These are phyloP conservation scores for Micrastur ruficollis DNA, from an alignment of 2,797 vertebrate genomes.

Conservation along the genomic window DNA sequence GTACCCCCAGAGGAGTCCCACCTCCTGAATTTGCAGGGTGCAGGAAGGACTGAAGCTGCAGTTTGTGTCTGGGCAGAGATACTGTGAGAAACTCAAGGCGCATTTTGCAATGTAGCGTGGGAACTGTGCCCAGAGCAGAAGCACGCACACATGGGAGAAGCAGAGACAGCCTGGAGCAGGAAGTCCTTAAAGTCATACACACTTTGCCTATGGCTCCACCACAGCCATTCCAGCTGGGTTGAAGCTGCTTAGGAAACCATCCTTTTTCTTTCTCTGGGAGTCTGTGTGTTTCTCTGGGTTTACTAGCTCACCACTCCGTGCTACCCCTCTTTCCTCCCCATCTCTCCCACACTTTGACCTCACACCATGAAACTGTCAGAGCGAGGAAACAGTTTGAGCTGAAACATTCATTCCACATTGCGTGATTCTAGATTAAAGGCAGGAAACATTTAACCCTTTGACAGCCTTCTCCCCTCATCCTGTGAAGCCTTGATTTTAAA, in stretches of 20 bases:
- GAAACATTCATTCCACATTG: constrained; percentile 63
- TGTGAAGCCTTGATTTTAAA: not conserved
- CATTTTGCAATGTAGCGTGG: constrained; percentile 3
- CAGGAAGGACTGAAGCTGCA: not conserved
- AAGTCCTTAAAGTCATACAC: not conserved
- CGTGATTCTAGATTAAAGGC: constrained; percentile 43
- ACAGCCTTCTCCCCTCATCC: not conserved
- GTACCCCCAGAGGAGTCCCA: not conserved
- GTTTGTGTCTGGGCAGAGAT: not conserved
- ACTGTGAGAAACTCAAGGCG: constrained; percentile 27
- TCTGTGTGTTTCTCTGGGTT: not conserved
- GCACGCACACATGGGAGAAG: not conserved
- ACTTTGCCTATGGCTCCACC: not conserved
- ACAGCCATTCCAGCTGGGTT: not conserved
- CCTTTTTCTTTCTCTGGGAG: not conserved
- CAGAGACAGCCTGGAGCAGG: not conserved
- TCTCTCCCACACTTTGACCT: constrained; percentile 39
- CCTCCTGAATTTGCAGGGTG: not conserved
- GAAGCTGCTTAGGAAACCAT: not conserved
- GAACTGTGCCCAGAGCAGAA: constrained; percentile 10
- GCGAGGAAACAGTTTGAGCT: constrained; percentile 25
- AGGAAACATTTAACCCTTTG: constrained; percentile 54
- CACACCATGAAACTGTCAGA: constrained; percentile 32
- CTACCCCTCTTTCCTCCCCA: not conserved
- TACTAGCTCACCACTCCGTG: not conserved